Conservation (phyloP, 2,797 vertebrate species). For the Sylvia borin region DNA sequence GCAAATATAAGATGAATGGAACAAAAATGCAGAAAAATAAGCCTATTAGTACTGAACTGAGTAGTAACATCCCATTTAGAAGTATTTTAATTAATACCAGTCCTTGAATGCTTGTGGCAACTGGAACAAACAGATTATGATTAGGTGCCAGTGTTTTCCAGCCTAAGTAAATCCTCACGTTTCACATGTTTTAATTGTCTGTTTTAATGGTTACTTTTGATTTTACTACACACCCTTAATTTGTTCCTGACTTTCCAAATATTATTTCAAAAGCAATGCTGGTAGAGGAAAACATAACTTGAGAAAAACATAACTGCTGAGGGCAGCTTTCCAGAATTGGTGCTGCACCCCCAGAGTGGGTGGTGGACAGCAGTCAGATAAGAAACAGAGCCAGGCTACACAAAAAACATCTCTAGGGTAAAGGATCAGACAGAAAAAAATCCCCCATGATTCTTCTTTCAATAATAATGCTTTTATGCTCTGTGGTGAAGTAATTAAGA, state of each 20-base stretch:
- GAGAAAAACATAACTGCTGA: not conserved
- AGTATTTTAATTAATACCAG: not conserved
- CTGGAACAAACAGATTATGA: not conserved
- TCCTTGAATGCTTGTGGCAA: not conserved
- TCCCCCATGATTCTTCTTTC: constrained; percentile 20
- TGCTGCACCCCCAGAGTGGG: not conserved
- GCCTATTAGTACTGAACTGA: not conserved
- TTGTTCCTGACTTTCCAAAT: not conserved
- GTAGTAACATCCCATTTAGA: not conserved
- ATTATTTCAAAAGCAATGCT: not conserved
- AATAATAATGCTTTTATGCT: not conserved
- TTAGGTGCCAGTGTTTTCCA: not conserved
- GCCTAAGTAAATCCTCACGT: not conserved
- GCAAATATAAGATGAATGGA: not conserved
- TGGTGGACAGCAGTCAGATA: not conserved
- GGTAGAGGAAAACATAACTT: not conserved
- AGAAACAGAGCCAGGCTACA: not conserved
- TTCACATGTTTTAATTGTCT: not conserved
- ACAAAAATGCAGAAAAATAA: not conserved
- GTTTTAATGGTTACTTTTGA: not conserved
- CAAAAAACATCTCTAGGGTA: constrained; percentile 31
- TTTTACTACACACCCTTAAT: not conserved
- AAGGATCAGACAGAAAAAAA: constrained; percentile 10
- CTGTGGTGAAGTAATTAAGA: constrained; percentile 24
- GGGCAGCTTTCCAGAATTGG: not conserved